A percentile compares a stretch with the other conserved stretches of the same genome.
These are phyloP conservation scores for Hydropsyche betteni DNA, from an alignment of 2,888 invertebrate genomes.

Conservation along the genomic window DNA sequence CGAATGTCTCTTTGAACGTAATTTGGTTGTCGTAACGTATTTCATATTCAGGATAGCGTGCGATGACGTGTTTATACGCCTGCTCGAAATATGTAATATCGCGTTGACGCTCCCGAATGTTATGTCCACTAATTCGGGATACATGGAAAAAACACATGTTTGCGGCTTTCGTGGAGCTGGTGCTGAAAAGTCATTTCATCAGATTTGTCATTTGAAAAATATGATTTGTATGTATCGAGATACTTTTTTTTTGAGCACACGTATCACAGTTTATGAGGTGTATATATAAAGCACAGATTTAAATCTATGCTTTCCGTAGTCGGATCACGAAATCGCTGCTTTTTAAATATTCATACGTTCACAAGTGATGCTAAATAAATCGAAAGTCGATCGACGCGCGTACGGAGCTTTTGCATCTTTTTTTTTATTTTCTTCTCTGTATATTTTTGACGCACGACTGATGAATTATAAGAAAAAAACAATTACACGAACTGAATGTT, in stretches of 20 bases:
- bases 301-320: neutral
- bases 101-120: constrained; percentile 3
- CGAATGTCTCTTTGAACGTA: constrained; percentile 18
- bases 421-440: neutral
- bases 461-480: constrained; percentile 32
- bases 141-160: constrained; percentile 16
- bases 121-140: constrained; percentile 1
- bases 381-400: neutral
- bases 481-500: constrained; percentile 27
- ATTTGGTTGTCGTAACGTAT: constrained; percentile 22
- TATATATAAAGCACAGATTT: neutral
- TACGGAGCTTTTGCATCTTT: neutral
- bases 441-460: constrained; percentile 11
- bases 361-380: constrained; percentile 26
- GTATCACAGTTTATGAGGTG: neutral
- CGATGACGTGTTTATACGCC: constrained; percentile 17
- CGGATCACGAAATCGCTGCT: constrained; percentile 11
- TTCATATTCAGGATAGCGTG: constrained; percentile 18
- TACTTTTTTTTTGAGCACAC: neutral
- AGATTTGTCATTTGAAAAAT: no score
- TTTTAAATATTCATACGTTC: constrained; percentile 15
- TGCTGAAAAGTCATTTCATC: no score
- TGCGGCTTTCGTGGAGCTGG: neutral
- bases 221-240: no score
- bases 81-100: constrained; percentile 14